Base-by-base conservation (phyloP, 2,797 vertebrate genomes). In the Decapterus maruadsi region DNA sequence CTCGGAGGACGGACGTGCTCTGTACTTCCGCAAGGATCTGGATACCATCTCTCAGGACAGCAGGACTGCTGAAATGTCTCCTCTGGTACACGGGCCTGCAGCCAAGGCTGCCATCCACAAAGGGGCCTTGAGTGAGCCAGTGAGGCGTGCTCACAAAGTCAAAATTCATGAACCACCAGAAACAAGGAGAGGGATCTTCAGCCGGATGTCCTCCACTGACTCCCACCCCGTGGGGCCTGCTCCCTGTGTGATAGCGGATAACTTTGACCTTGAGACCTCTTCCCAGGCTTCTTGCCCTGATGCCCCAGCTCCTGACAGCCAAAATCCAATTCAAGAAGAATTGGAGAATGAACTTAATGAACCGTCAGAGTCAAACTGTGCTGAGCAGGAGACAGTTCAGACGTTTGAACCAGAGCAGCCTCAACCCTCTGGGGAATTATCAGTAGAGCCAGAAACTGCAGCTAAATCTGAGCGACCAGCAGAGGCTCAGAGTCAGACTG, bases 91-190 rank as follows among this genome's bases (percentile, higher is more conserved):
- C 60, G 87, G 86, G 40, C 90, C 91, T 0, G 84, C 88, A 10
- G 92, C 87, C 80, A 95, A 87, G 68, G 90, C 91, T 68, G 88
- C 91, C 38, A 80, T 93, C 63, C 91, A 93, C 75, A 95, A 91
- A 82, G 95, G 94, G 62, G 92, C 93, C 63, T 91, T 95, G 93
- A 97, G 96, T 58, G 97, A 97, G 84, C 96, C 96, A 17, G 54
- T 96, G 60, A 95, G 77, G 80, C 93, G 97, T 62, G 93, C 96
- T 31, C 92, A 94, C 86, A 93, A 93, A 91, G 95, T 96, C 77
- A 93, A 91, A 88, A 95, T 95, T 65, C 95, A 93, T 85, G 96
- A 97, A 76, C 93, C 92, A 0, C 92, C 88, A 65, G 88, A 87
- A 1, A 91, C 79, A 73, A 95, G 95, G 84, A 94, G 82, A 14